These are phyloP conservation scores for Psephotus haematonotus DNA, from an alignment of 2,113 vertebrate species.

Conservation along the genomic window DNA sequence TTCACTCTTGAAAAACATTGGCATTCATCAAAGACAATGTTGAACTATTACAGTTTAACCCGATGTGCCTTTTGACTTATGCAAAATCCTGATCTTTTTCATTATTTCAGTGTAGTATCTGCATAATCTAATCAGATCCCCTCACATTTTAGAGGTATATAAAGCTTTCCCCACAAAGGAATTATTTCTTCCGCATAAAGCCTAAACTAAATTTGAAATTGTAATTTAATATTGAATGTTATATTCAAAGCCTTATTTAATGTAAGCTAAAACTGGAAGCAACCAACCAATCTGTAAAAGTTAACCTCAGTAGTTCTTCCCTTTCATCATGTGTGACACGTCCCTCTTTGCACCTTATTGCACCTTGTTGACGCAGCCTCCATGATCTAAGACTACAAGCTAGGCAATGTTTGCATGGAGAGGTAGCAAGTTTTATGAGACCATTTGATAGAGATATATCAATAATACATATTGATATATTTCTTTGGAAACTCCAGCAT, in stretches of 20 bases:
- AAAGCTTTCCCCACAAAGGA: background rate
- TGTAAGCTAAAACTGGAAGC: background rate
- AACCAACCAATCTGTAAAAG: background rate
- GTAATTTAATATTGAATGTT: background rate
- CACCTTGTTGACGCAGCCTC: background rate
- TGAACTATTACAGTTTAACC: background rate
- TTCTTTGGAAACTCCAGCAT: background rate
- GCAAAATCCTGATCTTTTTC: background rate
- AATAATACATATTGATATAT: background rate
- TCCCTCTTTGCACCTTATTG: background rate
- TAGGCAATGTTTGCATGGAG: background rate
- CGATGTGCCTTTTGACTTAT: background rate
- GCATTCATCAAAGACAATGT: background rate
- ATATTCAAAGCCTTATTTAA: background rate
- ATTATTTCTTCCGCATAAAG: background rate
- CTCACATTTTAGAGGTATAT: background rate
- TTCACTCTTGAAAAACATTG: background rate
- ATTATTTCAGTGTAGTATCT: background rate
- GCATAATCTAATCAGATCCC: background rate
- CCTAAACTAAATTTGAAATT: background rate
- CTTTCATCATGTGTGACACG: accelerated
- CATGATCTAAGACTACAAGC: background rate
- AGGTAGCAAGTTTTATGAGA: background rate
- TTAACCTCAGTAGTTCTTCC: background rate
- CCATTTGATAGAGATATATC: background rate